phyloP scores from a whole-genome alignment of 2,113 vertebrate genomes.

The Xiphophorus hellerii region DNA sequence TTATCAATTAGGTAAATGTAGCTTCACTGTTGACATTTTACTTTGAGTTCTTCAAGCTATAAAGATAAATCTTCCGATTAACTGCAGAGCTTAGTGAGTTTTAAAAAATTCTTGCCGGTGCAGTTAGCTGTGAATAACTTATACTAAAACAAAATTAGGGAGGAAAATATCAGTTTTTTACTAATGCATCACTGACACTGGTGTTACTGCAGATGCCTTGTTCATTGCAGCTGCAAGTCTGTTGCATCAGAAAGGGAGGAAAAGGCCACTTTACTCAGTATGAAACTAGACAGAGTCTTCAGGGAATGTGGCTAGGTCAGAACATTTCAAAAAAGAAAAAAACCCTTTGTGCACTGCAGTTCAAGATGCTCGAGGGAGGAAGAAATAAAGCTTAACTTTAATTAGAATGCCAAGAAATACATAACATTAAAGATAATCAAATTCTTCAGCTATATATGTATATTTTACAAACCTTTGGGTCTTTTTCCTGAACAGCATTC shows the following conservation, averaged over 20 bases:
- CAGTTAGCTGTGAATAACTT: not conserved
- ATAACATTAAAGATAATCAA: not conserved
- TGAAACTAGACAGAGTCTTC: not conserved
- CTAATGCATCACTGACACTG: not conserved
- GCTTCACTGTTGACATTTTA: not conserved
- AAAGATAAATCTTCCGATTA: not conserved
- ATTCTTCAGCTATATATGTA: not conserved
- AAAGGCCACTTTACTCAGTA: not conserved
- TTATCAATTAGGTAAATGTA: not conserved
- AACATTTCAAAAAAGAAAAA: not conserved
- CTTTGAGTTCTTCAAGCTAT: not conserved
- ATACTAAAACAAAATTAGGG: not conserved
- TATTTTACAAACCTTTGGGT: constrained; percentile 85
- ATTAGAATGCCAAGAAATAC: not conserved
- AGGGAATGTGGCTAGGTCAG: not conserved
- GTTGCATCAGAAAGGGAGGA: not conserved
- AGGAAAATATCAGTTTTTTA: not conserved
- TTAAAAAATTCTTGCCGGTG: not conserved
- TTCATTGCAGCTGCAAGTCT: not conserved
- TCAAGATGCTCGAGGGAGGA: not conserved
- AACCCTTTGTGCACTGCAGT: not conserved
- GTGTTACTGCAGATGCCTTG: not conserved
- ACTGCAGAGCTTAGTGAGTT: not conserved
- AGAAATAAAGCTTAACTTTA: not conserved
- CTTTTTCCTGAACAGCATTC: constrained; percentile 92